Evolutionary conservation across 2,888 invertebrate species (phyloP), one percentile per base, ranked within the genome.

Genomic region (Dasysyrphus albostriatus): DNA sequence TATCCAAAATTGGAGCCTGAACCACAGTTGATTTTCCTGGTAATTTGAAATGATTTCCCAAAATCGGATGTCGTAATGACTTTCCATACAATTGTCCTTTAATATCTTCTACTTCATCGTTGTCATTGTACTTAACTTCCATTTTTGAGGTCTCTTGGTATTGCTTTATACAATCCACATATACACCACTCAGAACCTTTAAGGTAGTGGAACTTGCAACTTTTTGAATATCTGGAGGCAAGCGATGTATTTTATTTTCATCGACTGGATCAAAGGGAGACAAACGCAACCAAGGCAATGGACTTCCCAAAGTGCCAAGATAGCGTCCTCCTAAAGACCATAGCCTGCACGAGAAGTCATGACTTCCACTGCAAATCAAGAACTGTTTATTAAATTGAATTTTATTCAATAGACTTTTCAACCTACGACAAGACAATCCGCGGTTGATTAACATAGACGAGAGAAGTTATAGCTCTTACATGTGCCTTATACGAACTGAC

Each of bases 171-270:
- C 74, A 83, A 29, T 76, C 65, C 19, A 80, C 84, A 63, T 84
- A 83, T 0, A 58, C 56, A 16, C 84, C 84, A 29, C 24, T 77
- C 1, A 88, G 54, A 89, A 96, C 97, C 93, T 96, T 95, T 73
- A 96, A 93, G 0, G 97, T 97, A 24, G 96, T 96, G 69, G 95
- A 96, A 89, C 97, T 97, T 84, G 95, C 96, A 32, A 95, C 94
- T 91, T 96, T 94, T 88, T 94, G 93, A 9, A 97, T 94, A 91
- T 98, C 97, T 0, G 95, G 95, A 5, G 97, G 97, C 88, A 95
- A 92, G 47, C 94, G 94, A 89, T 92, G 93, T 5, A 39, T 75
- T 1, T 83, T 88, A 65, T 87, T 83, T n/a, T 93, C 90, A 37
- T 94, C 93, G n/a, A 93, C 91, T 7, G 91, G 90, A 59, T 91